A percentile compares a stretch with the other conserved stretches of the same genome.
Conservation (phyloP, 2,797 vertebrate species). For the Falco novaeseelandiae region DNA sequence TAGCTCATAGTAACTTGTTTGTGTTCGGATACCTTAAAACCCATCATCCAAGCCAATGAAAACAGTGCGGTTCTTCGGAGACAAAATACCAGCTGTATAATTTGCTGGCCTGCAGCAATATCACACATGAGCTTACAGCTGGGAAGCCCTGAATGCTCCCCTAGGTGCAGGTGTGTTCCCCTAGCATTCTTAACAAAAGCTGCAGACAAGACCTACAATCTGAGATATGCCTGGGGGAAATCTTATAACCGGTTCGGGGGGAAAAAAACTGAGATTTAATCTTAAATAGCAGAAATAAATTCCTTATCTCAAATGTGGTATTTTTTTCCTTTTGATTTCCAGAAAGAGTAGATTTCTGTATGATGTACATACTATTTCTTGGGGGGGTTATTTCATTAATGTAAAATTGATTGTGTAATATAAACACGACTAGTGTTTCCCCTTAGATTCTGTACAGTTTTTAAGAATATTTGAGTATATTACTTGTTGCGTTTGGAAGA, state of each 20-base stretch:
- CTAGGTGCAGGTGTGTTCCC: not conserved
- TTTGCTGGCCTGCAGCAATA: not conserved
- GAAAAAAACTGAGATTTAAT: not conserved
- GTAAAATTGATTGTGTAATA: not conserved
- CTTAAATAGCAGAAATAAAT: not conserved
- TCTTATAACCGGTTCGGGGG: not conserved
- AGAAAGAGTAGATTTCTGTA: conserved; percentile 7
- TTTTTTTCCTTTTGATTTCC: not conserved
- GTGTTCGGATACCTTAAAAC: conserved; percentile 18
- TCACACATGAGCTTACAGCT: not conserved
- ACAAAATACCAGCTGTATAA: not conserved
- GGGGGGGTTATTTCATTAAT: not conserved
- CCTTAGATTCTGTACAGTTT: not conserved
- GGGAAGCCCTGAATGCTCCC: not conserved
- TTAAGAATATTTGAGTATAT: not conserved
- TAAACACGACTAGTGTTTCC: not conserved
- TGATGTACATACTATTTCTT: conserved; percentile 44
- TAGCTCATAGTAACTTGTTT: conserved; percentile 25
- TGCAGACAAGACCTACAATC: not conserved
- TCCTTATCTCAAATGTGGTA: not conserved
- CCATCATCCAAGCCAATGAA: not conserved
- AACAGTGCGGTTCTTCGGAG: not conserved
- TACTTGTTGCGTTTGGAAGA: not conserved
- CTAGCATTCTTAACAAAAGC: not conserved
- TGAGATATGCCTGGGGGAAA: not conserved